These are phyloP conservation scores for Rhyacophila evoluta DNA, from an alignment of 2,888 invertebrate species.

Conservation along the genomic window DNA sequence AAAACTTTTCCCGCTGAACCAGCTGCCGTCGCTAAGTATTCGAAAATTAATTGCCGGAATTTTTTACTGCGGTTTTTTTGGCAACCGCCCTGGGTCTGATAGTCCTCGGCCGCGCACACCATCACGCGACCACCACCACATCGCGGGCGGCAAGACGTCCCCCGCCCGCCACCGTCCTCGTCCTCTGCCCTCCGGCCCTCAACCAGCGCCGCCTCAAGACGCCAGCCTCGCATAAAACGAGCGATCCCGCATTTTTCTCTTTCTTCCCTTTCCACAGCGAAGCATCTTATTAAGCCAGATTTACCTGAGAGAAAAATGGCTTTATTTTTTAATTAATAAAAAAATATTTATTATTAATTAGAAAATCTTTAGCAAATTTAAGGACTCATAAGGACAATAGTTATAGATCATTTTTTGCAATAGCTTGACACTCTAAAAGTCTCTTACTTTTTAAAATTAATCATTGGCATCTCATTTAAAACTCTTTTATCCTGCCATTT, in stretches of 20 bases:
- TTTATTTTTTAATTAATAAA: no score
- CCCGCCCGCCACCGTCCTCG: slow-evolving; percentile 58
- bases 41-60: slow-evolving; percentile 55
- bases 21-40: slow-evolving; percentile 5
- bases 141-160: slow-evolving; percentile 58
- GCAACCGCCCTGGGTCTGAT: slow-evolving; percentile 67
- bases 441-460: no score
- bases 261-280: slow-evolving; percentile 62
- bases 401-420: no score
- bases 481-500: no score
- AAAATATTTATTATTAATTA: no score
- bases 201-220: slow-evolving; percentile 60
- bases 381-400: no score
- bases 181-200: slow-evolving; percentile 38
- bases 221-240: slow-evolving; percentile 67
- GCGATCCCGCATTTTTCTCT: slow-evolving; percentile 67
- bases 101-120: slow-evolving; percentile 67
- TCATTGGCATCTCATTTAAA: no score
- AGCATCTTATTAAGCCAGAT: slow-evolving; percentile 26
- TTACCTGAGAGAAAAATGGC: slow-evolving; percentile 10
- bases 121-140: slow-evolving; percentile 59
- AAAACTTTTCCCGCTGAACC: neutral
- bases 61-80: slow-evolving; percentile 68
- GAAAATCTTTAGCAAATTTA: no score
- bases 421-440: no score